Base-by-base conservation (phyloP, 2,113 vertebrate genomes). In the Saccopteryx leptura region DNA sequence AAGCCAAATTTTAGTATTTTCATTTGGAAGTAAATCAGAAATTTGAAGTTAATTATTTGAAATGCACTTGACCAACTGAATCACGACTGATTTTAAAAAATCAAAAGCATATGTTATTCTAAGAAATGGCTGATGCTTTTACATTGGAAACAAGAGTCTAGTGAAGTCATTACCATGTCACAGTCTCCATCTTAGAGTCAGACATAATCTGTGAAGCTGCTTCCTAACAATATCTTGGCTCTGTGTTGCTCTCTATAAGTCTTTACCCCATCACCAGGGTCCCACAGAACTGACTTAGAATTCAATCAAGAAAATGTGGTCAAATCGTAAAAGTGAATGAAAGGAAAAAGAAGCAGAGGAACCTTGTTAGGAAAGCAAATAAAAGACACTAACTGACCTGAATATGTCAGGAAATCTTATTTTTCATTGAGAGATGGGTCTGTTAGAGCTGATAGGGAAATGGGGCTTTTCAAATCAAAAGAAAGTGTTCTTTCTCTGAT, bases 231-330 rank as follows among this genome's bases (percentile, higher is more conserved):
- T 1, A 2, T 13, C 24, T 13, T 1, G 39, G 81, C 39, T 66
- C 46, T 14, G 23, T 4, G 18, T 24, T 28, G 56, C 26, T 13
- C 39, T 9, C 3, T 2, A 1, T 21, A 39, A 54, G 50, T 24
- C 33, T 39, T 66, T n/a, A 4, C 6, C 1, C 65, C 24, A 14
- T 15, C 12, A 4, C 56, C 0, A 4, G 28, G 0, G 15, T 1
- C 75, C 9, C 58, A 52, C n/a, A 68, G 14, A 8, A 8, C 39
- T 19, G 6, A 9, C 10, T 5, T 48, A 72, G 74, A 52, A n/a
- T 10, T 23, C 18, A 7, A 71, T 15, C 15, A 18, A 61, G n/a
- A 63, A 31, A 65, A n/a, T 11, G 46, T 15, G 66, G 48, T 61
- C 7, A 19, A 12, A 28, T 56, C 8, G 24, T 28, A 23, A 68